Evolutionary conservation across 2,888 invertebrate species (phyloP), one percentile per base, ranked within the genome.

Genomic region (Mellilla xanthometata): DNA sequence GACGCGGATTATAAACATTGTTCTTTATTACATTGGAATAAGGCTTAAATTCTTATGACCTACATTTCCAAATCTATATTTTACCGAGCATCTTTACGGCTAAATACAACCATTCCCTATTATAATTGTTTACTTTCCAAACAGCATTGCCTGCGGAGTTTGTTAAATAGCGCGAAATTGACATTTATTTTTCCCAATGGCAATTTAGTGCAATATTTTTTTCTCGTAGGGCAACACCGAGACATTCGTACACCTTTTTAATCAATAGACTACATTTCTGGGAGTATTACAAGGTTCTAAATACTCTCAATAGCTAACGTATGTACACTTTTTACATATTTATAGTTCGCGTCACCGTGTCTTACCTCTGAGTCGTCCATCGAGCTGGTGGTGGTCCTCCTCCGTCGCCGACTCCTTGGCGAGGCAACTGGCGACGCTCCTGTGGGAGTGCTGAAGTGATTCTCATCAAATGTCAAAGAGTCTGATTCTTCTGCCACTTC

Each of bases 291-390:
- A 7, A 12, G 12, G 10, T 10, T 12, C 12, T 29, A 26, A 26
- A 26, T 26, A 39, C 33, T 35, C 34, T 29, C 36, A 28, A 22
- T 7, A 40, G n/a, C 30, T 29, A 33, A 2, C 8, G 19, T 47
- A 52, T 56, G 31, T 56, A 56, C 54, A 52, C 34, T 43, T 33
- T 49, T 27, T 35, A 46, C 40, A 52, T 44, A 54, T 58, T 52
- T 53, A 53, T 51, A 53, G 47, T 53, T 51, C 56, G 53, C 52
- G 53, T 49, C 53, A 39, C 47, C 47, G 49, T 46, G 39, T 60
- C 90, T 90, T 90, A 90, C 90, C 90, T 90, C 90, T 22, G 87
- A 82, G 52, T 85, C 83, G 5, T 84, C 86, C 65, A 78, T 54
- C 3, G 88, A 85, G 63, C 76, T 81, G 54, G 79, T 60, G 5